Evolutionary conservation across 2,113 vertebrate species (phyloP).

Genomic region (Dascyllus trimaculatus): DNA sequence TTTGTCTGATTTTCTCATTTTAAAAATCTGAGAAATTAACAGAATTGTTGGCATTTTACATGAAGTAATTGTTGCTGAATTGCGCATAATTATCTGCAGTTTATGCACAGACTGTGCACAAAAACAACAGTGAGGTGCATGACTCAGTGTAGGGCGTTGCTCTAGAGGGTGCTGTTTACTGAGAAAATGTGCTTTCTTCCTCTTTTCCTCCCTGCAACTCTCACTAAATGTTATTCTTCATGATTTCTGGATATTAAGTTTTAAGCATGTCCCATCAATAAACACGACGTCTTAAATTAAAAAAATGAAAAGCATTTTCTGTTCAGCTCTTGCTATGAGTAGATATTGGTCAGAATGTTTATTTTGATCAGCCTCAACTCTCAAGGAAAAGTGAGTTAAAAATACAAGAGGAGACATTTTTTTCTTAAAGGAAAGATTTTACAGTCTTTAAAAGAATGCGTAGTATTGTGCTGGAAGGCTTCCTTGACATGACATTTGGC

Average conservation of each 20-base stretch:
- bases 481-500: constrained; percentile 48
- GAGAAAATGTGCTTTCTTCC: constrained; percentile 45
- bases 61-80: constrained; percentile 15
- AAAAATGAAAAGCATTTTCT: neutral
- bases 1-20: neutral
- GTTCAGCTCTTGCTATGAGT: neutral
- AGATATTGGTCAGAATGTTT: neutral
- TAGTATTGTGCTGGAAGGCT: constrained; percentile 60
- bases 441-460: constrained; percentile 35
- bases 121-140: neutral
- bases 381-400: neutral
- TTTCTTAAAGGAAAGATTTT: constrained; percentile 4
- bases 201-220: constrained; percentile 1
- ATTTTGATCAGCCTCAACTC: neutral
- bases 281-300: neutral
- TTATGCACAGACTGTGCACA: neutral
- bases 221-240: neutral
- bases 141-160: constrained; percentile 28
- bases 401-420: neutral
- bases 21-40: neutral
- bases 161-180: constrained; percentile 84
- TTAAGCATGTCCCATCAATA: neutral
- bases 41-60: constrained; percentile 2
- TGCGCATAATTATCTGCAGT: neutral
- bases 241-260: neutral